Conservation (phyloP, 2,113 vertebrate species). For the Synchiropus splendidus region DNA sequence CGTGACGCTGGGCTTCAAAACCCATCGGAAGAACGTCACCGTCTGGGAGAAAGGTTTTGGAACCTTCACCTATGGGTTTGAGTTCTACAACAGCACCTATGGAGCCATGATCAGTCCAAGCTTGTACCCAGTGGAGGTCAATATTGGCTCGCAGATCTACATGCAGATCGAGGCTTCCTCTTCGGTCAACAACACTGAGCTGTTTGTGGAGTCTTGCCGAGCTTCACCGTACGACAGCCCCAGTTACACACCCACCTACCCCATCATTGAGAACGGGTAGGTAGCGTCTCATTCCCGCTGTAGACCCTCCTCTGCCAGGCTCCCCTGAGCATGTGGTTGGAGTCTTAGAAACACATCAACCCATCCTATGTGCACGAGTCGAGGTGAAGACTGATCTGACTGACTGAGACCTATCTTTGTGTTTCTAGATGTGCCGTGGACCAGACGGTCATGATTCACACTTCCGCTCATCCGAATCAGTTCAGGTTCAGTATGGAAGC, state of each 20-base stretch:
- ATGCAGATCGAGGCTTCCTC: slow-evolving; percentile 51
- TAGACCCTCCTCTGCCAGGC: background rate
- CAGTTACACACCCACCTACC: slow-evolving; percentile 37
- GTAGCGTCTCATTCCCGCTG: background rate
- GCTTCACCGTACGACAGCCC: slow-evolving; percentile 59
- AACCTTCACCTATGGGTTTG: slow-evolving; percentile 58
- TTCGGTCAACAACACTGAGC: slow-evolving; percentile 42
- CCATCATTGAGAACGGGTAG: slow-evolving; percentile 63
- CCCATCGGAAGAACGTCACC: slow-evolving; percentile 27
- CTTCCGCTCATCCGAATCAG: slow-evolving; percentile 1
- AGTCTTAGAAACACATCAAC: too few species aligned
- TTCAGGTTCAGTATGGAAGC: slow-evolving; percentile 59
- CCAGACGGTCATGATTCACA: slow-evolving; percentile 31
- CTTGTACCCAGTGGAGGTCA: slow-evolving; percentile 46
- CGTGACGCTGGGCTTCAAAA: slow-evolving; percentile 33
- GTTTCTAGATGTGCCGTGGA: slow-evolving; percentile 49
- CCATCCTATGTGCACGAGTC: background rate
- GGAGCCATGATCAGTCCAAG: slow-evolving; percentile 8
- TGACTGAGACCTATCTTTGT: background rate
- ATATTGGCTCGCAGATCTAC: slow-evolving; percentile 38
- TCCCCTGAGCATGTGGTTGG: too few species aligned
- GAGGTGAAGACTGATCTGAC: background rate
- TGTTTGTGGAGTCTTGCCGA: slow-evolving; percentile 65
- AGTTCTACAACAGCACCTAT: slow-evolving; percentile 52
- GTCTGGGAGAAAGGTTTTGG: slow-evolving; percentile 60